Conservation (phyloP, 2,797 vertebrate genomes). For the Huso huso region DNA sequence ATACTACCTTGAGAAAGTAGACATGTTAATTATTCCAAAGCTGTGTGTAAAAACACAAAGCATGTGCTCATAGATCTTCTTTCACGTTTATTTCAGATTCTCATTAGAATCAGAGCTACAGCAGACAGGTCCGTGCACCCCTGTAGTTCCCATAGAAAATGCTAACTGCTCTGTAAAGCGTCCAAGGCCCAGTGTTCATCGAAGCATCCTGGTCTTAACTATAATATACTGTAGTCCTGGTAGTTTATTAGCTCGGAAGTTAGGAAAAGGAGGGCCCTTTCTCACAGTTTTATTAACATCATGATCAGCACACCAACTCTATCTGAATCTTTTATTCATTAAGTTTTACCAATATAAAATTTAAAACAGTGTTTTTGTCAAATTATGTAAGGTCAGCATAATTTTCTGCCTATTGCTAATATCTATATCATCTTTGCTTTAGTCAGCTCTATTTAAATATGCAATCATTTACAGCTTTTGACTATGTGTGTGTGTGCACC, state of each 20-base stretch:
- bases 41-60: too few relatives aligned
- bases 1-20: too few relatives aligned
- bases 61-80: too few relatives aligned
- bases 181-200: too few relatives aligned
- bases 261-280: slow-evolving; percentile 56
- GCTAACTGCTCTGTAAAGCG: too few relatives aligned
- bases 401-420: slow-evolving; percentile 99
- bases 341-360: slow-evolving; percentile 99
- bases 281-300: slow-evolving; percentile 77
- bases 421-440: slow-evolving; percentile 99
- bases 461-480: slow-evolving; percentile 99
- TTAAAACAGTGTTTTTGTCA: slow-evolving; percentile 93
- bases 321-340: slow-evolving; percentile 98
- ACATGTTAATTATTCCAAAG: too few relatives aligned
- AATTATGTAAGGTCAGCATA: slow-evolving; percentile 99
- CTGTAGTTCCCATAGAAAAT: too few relatives aligned
- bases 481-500: slow-evolving; percentile 88
- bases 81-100: too few relatives aligned
- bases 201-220: too few relatives aligned
- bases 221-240: too few relatives aligned
- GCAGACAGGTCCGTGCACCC: too few relatives aligned
- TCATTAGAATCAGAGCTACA: too few relatives aligned
- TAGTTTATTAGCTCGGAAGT: slow-evolving; percentile 66
- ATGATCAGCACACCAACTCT: slow-evolving; percentile 84
- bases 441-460: slow-evolving; percentile 99